These are phyloP conservation scores for Melitaea cinxia DNA, from an alignment of 1,140 invertebrate species.

Conservation along the genomic window DNA sequence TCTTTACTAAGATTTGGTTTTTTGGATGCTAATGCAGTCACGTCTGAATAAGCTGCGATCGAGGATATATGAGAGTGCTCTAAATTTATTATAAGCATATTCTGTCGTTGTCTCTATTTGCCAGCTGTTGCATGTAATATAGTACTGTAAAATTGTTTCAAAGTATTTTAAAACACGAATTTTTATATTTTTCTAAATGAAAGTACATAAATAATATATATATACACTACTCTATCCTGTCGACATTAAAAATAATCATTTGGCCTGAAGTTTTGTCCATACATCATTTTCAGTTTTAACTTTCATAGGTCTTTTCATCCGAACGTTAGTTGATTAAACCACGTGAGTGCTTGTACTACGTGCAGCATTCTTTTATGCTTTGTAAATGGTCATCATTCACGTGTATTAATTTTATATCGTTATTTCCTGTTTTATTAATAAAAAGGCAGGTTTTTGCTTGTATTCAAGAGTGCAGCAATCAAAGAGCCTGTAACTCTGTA, in stretches of 20 bases:
- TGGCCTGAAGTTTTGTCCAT: neutral
- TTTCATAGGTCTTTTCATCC: constrained; percentile 9
- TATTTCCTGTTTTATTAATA: constrained; percentile 32
- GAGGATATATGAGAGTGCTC: neutral
- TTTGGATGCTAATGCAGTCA: constrained; percentile 3
- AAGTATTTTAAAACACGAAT: neutral
- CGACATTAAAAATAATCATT: constrained; percentile 6
- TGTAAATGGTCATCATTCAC: constrained; percentile 36
- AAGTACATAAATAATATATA: no score
- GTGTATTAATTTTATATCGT: constrained; percentile 42
- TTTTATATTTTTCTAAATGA: no score
- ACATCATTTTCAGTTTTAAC: neutral
- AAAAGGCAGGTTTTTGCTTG: constrained; percentile 31
- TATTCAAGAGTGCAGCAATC: constrained; percentile 25
- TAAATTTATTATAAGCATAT: constrained; percentile 4
- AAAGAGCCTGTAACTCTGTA: constrained; percentile 24
- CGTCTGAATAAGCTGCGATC: constrained; percentile 8
- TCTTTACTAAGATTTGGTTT: neutral
- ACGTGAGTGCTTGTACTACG: constrained; percentile 21
- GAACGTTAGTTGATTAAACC: constrained; percentile 39
- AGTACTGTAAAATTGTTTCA: neutral
- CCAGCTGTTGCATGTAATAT: neutral
- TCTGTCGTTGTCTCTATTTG: neutral
- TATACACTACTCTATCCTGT: no score
- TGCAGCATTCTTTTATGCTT: constrained; percentile 33